Percentiles rank a stretch among this genome's conserved stretches.
These are phyloP conservation scores for Lordiphosa fenestrarum DNA, from an alignment of 2,888 invertebrate genomes.

Conservation along the genomic window DNA sequence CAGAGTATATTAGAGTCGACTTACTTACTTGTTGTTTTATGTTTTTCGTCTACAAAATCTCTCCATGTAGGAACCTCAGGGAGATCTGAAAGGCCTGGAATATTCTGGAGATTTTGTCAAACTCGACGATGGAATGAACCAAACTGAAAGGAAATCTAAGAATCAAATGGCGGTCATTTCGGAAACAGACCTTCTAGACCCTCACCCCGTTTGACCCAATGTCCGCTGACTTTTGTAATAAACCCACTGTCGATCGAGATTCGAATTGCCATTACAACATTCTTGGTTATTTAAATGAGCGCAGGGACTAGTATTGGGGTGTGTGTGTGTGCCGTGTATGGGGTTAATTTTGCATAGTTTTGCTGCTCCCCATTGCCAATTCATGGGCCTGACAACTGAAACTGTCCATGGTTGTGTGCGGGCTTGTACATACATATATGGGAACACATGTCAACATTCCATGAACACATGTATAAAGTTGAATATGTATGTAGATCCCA, in stretches of 20 bases:
- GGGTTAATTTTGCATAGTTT: constrained; percentile 57
- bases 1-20: too few relatives aligned
- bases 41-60: too few relatives aligned
- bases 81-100: too few relatives aligned
- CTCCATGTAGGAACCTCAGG: too few relatives aligned
- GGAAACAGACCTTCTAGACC: too few relatives aligned
- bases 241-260: constrained; percentile 15
- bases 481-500: constrained; percentile 22
- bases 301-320: constrained; percentile 25
- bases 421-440: constrained; percentile 59
- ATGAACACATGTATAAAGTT: constrained; percentile 68
- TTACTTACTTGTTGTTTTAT: too few relatives aligned
- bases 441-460: constrained; percentile 74
- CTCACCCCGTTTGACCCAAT: too few relatives aligned
- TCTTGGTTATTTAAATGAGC: constrained; percentile 54
- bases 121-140: too few relatives aligned
- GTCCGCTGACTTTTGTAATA: too few relatives aligned
- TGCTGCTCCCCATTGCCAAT: constrained; percentile 45
- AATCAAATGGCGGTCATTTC: too few relatives aligned
- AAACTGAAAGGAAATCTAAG: too few relatives aligned
- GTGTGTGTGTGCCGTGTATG: constrained; percentile 14
- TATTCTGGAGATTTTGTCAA: too few relatives aligned
- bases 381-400: constrained; percentile 52
- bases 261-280: constrained; percentile 30
- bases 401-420: constrained; percentile 35